Conservation (phyloP, 2,888 invertebrate genomes). For the Aphodius sticticus region DNA sequence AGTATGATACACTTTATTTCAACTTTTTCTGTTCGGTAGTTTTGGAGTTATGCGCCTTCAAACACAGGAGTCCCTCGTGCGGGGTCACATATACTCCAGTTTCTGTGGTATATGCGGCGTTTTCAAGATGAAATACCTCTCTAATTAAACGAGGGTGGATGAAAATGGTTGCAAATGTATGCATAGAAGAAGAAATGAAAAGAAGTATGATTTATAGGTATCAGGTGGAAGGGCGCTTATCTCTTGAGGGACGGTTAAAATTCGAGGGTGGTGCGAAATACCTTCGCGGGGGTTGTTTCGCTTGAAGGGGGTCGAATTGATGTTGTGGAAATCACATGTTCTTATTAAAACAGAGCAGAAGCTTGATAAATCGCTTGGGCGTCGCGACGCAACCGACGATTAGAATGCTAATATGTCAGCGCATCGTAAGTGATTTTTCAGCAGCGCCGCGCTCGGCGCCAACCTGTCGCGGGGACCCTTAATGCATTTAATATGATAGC, state of each 20-base stretch:
- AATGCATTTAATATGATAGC: constrained; percentile 44
- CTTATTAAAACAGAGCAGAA: constrained; percentile 38
- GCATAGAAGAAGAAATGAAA: constrained; percentile 39
- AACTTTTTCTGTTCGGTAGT: no score
- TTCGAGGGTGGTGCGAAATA: constrained; percentile 48
- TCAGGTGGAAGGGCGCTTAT: constrained; percentile 56
- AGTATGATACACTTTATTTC: no score
- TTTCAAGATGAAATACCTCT: constrained; percentile 5
- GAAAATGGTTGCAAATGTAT: constrained; percentile 29
- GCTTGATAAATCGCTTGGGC: constrained; percentile 41
- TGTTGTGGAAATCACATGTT: constrained; percentile 37
- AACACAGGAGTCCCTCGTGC: no score
- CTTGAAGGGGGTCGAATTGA: constrained; percentile 17
- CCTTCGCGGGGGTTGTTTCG: constrained; percentile 42
- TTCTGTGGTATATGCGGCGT: no score
- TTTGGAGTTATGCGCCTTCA: no score
- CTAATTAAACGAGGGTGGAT: not conserved
- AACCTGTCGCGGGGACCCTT: constrained; percentile 39
- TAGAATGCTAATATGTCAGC: constrained; percentile 52
- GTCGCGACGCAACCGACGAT: constrained; percentile 44
- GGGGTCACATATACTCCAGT: no score
- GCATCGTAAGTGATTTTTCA: constrained; percentile 52
- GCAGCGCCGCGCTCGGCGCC: constrained; percentile 28
- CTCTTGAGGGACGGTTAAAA: constrained; percentile 58
- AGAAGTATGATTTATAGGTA: constrained; percentile 55